Conservation (phyloP, 2,113 vertebrate species). For the Labeo catla region DNA sequence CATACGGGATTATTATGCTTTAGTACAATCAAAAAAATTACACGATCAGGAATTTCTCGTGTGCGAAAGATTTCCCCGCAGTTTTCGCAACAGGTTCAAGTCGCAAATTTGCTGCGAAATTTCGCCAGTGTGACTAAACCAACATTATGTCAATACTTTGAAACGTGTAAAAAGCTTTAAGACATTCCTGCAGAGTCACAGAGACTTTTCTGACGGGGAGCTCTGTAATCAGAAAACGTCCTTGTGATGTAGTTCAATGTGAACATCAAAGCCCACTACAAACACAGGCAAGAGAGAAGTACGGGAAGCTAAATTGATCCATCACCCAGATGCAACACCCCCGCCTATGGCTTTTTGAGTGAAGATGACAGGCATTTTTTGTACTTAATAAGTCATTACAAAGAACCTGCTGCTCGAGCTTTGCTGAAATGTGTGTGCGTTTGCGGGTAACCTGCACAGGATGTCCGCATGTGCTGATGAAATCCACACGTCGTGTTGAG, state of each 20-base stretch:
- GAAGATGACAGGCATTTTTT: constrained; percentile 73
- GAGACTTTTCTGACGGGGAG: not conserved
- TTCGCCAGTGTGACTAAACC: not conserved
- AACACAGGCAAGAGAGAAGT: constrained; percentile 57
- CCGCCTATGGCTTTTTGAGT: constrained; percentile 64
- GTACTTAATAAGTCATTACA: constrained; percentile 67
- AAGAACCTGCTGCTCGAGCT: constrained; percentile 44
- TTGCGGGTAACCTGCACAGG: not conserved
- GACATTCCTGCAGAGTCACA: not conserved
- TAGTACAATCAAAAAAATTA: not conserved
- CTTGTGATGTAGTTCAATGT: constrained; percentile 70
- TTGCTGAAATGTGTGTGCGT: not conserved
- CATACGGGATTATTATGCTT: not conserved
- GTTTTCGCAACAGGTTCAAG: no score
- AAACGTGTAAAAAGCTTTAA: not conserved
- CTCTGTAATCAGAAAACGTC: constrained; percentile 28
- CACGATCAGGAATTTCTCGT: no score
- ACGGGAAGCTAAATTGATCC: constrained; percentile 69
- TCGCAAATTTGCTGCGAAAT: not conserved
- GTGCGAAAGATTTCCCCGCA: no score
- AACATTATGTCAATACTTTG: not conserved
- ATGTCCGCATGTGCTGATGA: constrained; percentile 15
- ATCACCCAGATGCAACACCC: constrained; percentile 63
- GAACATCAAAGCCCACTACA: constrained; percentile 75
- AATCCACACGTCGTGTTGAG: constrained; percentile 28